Conservation (phyloP, 2,888 invertebrate species). For the Iphiclides podalirius region DNA sequence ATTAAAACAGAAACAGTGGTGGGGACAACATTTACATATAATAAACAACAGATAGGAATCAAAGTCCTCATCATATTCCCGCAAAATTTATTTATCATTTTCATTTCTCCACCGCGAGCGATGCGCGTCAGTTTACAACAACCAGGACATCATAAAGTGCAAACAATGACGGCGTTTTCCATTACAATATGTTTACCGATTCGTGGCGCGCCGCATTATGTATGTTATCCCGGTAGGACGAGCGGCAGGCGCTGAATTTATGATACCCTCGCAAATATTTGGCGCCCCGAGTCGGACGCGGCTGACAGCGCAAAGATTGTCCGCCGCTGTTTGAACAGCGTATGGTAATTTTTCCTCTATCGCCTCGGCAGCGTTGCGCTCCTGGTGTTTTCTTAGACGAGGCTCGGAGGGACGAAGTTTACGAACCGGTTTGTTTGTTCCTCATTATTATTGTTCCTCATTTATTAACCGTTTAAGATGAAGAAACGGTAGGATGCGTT, state of each 20-base stretch:
- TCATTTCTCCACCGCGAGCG: slow-evolving; percentile 22
- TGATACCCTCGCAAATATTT: slow-evolving; percentile 77
- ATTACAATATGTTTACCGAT: slow-evolving; percentile 81
- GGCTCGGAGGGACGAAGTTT: not conserved
- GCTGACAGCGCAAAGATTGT: slow-evolving; percentile 77
- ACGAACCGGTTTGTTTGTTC: too few species aligned
- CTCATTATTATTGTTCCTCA: too few species aligned
- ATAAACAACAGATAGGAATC: slow-evolving; percentile 2
- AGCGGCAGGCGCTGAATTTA: slow-evolving; percentile 72
- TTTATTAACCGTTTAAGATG: too few species aligned
- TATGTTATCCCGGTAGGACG: slow-evolving; percentile 75
- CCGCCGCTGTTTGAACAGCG: slow-evolving; percentile 35
- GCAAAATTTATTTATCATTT: slow-evolving; percentile 15
- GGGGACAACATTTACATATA: slow-evolving; percentile 5
- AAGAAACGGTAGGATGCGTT: too few species aligned
- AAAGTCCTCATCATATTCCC: slow-evolving; percentile 1
- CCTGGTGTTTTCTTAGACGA: slow-evolving; percentile 8
- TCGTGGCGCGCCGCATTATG: slow-evolving; percentile 76
- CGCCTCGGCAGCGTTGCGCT: not conserved
- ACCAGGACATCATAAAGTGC: slow-evolving; percentile 76
- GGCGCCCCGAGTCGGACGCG: slow-evolving; percentile 71
- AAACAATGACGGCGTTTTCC: slow-evolving; percentile 79
- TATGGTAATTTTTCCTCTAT: slow-evolving; percentile 9
- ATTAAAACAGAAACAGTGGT: slow-evolving; percentile 1
- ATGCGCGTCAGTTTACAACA: slow-evolving; percentile 64